These are phyloP conservation scores for Lithophane semibrunnea DNA, from an alignment of 2,888 invertebrate species.

Conservation along the genomic window DNA sequence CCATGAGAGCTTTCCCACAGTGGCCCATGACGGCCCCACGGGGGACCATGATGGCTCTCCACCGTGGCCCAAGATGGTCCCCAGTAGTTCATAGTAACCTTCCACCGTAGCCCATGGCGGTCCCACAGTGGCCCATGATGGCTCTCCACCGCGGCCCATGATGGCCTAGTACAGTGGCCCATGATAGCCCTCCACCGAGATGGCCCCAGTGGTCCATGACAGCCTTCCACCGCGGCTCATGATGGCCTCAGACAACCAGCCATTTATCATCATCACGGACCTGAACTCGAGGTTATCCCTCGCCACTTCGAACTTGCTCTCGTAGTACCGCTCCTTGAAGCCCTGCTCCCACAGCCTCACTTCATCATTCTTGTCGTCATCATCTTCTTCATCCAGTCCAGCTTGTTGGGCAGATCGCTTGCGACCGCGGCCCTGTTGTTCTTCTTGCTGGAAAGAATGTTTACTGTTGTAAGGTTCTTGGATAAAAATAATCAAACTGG, in stretches of 20 bases:
- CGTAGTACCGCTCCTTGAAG: conserved; percentile 99
- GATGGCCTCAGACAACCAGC: too few species aligned
- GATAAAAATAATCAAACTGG: neutral
- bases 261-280: conserved; percentile 70
- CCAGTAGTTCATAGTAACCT: too few species aligned
- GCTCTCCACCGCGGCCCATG: too few species aligned
- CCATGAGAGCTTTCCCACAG: too few species aligned
- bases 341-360: conserved; percentile 98
- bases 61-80: too few species aligned
- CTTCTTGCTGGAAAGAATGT: conserved; percentile 66
- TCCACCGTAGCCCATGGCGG: neutral
- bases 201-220: neutral
- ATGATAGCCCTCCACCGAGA: too few species aligned
- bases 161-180: too few species aligned
- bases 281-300: conserved; percentile 95
- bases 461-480: neutral
- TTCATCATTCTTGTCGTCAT: conserved; percentile 96
- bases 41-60: neutral
- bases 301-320: conserved; percentile 97
- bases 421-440: conserved; percentile 80
- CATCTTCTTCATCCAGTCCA: conserved; percentile 90
- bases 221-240: neutral
- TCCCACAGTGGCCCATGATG: too few species aligned
- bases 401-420: conserved; percentile 89
- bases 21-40: too few species aligned